These are phyloP conservation scores for Chaetops frenatus DNA, from an alignment of 2,113 vertebrate species.

Conservation along the genomic window DNA sequence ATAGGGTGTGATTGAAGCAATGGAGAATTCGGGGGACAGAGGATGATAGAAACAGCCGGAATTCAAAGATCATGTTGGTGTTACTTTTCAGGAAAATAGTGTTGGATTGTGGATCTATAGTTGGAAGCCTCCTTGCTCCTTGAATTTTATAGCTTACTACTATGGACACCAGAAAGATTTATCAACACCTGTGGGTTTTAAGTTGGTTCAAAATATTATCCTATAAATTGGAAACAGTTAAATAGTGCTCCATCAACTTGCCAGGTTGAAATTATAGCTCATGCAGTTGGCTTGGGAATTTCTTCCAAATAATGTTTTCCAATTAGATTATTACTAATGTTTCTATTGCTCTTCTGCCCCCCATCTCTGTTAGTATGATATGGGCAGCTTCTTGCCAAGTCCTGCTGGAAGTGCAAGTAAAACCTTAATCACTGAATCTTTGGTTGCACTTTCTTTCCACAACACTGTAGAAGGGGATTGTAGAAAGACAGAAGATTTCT, in stretches of 20 bases:
- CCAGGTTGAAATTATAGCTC: not conserved
- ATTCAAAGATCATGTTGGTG: not conserved
- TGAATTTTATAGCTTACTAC: not conserved
- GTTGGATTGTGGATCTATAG: not conserved
- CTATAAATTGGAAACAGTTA: not conserved
- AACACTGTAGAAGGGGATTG: not conserved
- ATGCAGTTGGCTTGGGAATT: not conserved
- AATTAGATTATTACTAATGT: not conserved
- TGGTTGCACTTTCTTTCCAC: not conserved
- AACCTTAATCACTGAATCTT: not conserved
- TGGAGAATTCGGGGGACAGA: not conserved
- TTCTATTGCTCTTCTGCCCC: not conserved
- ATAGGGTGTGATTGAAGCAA: not conserved
- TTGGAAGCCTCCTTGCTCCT: not conserved
- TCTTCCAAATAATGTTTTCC: not conserved
- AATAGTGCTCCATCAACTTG: not conserved
- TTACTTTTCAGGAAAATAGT: not conserved
- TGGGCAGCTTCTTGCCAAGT: not conserved
- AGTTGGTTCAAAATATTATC: not conserved
- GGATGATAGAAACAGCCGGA: not conserved
- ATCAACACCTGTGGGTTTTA: not conserved
- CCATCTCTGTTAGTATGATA: not conserved
- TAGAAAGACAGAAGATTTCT: not conserved
- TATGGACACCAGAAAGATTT: not conserved
- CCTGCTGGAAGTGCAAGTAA: not conserved